These are phyloP conservation scores for Haemorhous mexicanus DNA, from an alignment of 2,113 vertebrate species.

Conservation along the genomic window DNA sequence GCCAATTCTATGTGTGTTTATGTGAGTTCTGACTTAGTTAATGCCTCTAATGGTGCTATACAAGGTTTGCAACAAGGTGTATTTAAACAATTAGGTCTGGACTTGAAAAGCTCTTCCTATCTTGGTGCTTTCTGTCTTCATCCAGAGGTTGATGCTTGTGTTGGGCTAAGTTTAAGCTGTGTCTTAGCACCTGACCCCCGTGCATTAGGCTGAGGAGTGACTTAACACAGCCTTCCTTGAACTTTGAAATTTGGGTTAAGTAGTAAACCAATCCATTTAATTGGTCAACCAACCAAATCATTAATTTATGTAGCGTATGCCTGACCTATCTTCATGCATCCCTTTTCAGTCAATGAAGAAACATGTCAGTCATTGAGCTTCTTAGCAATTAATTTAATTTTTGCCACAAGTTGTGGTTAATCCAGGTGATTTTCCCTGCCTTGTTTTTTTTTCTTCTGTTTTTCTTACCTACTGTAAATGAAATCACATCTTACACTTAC, in stretches of 20 bases:
- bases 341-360: background rate
- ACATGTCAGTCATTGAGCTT: background rate
- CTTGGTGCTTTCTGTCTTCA: background rate
- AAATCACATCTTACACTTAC: background rate
- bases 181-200: background rate
- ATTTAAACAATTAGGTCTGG: background rate
- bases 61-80: background rate
- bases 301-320: background rate
- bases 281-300: background rate
- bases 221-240: background rate
- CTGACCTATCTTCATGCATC: background rate
- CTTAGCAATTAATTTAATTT: background rate
- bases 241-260: background rate
- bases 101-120: background rate
- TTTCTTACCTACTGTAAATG: background rate
- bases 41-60: background rate
- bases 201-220: background rate
- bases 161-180: background rate
- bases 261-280: background rate
- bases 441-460: background rate
- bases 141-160: background rate
- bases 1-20: accelerated
- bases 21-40: background rate
- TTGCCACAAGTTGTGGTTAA: background rate
- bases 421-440: background rate